Evolutionary conservation across 1,140 invertebrate species (phyloP).

Genomic region (Drosophila ercepeae): DNA sequence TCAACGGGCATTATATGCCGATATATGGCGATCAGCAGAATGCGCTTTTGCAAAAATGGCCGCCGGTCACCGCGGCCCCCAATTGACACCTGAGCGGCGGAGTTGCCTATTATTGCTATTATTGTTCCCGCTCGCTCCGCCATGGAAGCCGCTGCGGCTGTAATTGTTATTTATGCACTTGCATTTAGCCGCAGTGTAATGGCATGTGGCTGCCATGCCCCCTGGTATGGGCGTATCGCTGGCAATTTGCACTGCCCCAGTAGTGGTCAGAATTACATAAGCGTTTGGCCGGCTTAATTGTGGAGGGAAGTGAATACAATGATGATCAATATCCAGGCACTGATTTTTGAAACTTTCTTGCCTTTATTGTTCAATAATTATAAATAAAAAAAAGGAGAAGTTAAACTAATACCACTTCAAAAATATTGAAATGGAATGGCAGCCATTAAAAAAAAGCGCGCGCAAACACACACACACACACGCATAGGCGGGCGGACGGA

Average conservation of each 20-base stretch:
- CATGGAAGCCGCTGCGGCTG: slow-evolving; percentile 25
- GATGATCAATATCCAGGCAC: slow-evolving; percentile 6
- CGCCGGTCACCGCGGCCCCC: slow-evolving; percentile 68
- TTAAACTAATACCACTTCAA: not conserved
- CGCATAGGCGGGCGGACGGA: slow-evolving; percentile 1
- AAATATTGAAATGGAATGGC: not conserved
- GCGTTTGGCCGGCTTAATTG: slow-evolving; percentile 56
- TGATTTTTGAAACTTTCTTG: slow-evolving; percentile 14
- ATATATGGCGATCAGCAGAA: slow-evolving; percentile 67
- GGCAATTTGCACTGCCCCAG: slow-evolving; percentile 54
- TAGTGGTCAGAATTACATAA: slow-evolving; percentile 60
- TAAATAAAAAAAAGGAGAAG: too few species aligned
- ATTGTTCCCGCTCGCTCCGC: slow-evolving; percentile 3
- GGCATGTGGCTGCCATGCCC: slow-evolving; percentile 63
- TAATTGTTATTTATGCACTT: slow-evolving; percentile 82
- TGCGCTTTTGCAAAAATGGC: slow-evolving; percentile 70
- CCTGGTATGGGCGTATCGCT: slow-evolving; percentile 64
- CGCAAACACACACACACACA: not conserved
- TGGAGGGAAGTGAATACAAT: slow-evolving; percentile 25
- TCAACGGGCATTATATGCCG: slow-evolving; percentile 71
- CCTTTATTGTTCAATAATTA: too few species aligned
- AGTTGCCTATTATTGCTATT: slow-evolving; percentile 49
- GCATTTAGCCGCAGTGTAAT: slow-evolving; percentile 75
- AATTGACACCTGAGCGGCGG: slow-evolving; percentile 76
- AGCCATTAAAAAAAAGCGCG: not conserved